Evolutionary conservation across 2,113 vertebrate genomes (phyloP).

Genomic region (Euleptes europaea): DNA sequence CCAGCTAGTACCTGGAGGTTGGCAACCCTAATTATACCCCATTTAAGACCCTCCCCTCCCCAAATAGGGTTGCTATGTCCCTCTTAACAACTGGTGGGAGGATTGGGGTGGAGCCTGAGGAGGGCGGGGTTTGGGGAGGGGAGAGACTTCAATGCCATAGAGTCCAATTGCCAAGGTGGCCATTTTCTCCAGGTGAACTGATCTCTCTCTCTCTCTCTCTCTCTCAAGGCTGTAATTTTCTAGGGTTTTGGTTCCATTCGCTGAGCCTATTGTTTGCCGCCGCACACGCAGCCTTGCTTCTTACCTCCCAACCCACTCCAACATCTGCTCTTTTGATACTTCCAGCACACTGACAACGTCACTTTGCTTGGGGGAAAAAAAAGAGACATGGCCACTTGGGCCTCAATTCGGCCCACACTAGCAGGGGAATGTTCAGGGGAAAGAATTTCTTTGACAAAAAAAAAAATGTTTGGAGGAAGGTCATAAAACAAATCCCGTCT

Average conservation of each 20-base stretch:
- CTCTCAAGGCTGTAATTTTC: not conserved
- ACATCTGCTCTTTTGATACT: not conserved
- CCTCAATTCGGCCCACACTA: not conserved
- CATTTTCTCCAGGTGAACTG: no score
- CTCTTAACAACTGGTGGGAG: no score
- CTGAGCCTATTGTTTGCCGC: not conserved
- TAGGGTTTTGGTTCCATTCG: not conserved
- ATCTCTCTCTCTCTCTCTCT: not conserved
- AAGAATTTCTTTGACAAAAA: not conserved
- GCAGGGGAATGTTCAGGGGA: not conserved
- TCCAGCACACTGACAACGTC: not conserved
- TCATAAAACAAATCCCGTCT: not conserved
- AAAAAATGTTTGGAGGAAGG: not conserved
- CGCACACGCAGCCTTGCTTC: not conserved
- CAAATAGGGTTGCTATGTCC: no score
- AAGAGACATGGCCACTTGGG: not conserved
- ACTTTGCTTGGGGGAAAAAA: not conserved
- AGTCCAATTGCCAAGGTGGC: no score
- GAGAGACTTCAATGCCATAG: no score
- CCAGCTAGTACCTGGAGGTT: no score
- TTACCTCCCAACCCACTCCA: not conserved
- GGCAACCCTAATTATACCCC: no score
- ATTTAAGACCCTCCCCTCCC: no score
- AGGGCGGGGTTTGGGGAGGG: no score
- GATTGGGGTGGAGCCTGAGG: no score